Conservation (phyloP, 2,888 invertebrate genomes). For the Elmis aenea region DNA sequence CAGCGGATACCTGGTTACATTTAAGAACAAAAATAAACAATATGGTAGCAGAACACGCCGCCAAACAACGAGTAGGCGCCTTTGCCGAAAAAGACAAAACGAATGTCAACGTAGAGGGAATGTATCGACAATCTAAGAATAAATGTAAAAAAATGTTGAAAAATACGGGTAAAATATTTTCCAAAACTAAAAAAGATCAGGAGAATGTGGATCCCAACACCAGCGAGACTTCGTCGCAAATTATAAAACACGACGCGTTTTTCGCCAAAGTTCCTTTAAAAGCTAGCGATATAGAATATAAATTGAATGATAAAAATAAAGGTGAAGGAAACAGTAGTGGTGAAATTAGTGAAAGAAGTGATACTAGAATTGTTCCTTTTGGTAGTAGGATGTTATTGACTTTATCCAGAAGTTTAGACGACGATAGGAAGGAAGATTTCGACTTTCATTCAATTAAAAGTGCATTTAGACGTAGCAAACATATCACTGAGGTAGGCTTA, state of each 20-base stretch:
- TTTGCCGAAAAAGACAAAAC: conserved; percentile 38
- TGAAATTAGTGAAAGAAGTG: conserved; percentile 18
- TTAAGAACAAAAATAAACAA: conserved; percentile 40
- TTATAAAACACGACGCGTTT: conserved; percentile 37
- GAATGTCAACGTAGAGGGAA: conserved; percentile 40
- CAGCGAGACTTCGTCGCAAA: conserved; percentile 23
- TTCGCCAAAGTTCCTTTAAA: conserved; percentile 31
- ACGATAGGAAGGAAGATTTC: conserved; percentile 30
- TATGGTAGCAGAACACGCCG: conserved; percentile 39
- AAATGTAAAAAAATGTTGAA: conserved; percentile 42
- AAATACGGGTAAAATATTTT: conserved; percentile 41
- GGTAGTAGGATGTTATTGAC: conserved; percentile 9
- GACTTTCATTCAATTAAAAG: conserved; percentile 37
- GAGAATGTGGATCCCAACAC: conserved; percentile 26
- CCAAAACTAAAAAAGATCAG: conserved; percentile 23
- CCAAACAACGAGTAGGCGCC: conserved; percentile 42
- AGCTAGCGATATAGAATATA: conserved; percentile 39
- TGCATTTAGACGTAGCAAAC: conserved; percentile 36
- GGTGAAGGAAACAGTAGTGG: conserved; percentile 11
- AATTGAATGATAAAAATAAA: conserved; percentile 26
- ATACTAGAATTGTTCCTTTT: conserved; percentile 7
- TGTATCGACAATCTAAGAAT: conserved; percentile 43
- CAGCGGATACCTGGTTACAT: conserved; percentile 38
- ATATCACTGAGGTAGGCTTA: conserved; percentile 34
- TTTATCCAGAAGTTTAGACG: conserved; percentile 13